Evolutionary conservation across 2,888 invertebrate genomes (phyloP), one percentile per base, ranked within the genome.

Genomic region (Bugula neritina): DNA sequence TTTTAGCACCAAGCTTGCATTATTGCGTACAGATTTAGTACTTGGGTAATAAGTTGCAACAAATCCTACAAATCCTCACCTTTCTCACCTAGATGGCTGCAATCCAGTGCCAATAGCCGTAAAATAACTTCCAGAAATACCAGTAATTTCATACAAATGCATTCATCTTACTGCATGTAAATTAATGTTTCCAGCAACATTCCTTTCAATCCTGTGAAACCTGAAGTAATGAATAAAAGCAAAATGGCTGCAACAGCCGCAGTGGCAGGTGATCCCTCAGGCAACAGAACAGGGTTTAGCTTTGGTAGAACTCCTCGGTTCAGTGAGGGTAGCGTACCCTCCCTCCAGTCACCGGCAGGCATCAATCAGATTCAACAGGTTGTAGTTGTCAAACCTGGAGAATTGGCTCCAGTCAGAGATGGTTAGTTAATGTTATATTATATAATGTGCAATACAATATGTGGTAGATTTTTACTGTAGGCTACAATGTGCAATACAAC

Each of bases 301-400:
- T 63, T 63, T 63, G 63, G 63, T 29, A 21, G 31, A n/a, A 63
- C 63, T 29, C 31, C 63, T 17, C 27, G 63, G 10, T 63, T 63
- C 31, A 63, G 31, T n/a, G 63, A 63, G 27, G 63, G 63, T 17
- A 31, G 10, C 5, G 17, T 13, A 13, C 63, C 27, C 31, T 1
- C 63, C 3, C 27, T 27, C 27, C 25, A 13, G 10, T 63, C 63
- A 2, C 13, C 2, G 27, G 25, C 29, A 5, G 27, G 31, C 10
- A 63, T 13, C 2, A 63, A 63, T 3, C 17, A 5, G 5, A 5
- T 10, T 43, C 10, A 17, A 43, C 17, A 5, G 5, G 17, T 17
- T 43, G 43, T 43, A 43, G 43, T 43, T 10, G 43, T 43, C 10
- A 3, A 10, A 25, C 2, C 2, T 2, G n/a, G 5, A 10, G 63